Evolutionary conservation across 2,797 vertebrate genomes (phyloP).

Genomic region (Poecile montanus): DNA sequence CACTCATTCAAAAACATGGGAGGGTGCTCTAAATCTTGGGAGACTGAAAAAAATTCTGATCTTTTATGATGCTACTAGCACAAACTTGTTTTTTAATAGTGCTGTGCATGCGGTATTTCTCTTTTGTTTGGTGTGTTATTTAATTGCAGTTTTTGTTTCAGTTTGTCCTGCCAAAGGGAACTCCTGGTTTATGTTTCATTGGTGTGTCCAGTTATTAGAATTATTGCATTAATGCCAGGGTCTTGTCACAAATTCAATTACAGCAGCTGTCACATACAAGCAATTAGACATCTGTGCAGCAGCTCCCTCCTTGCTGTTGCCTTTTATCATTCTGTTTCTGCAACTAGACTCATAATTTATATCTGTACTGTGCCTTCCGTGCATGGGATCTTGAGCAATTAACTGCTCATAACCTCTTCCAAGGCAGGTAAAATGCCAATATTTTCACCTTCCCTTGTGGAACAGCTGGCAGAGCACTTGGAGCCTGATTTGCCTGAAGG

Average conservation of each 20-base stretch:
- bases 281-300: conserved; percentile 9
- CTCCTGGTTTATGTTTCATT: background rate
- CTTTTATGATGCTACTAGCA: background rate
- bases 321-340: conserved; percentile 1
- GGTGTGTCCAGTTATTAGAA: conserved; percentile 21
- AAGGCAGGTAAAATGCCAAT: conserved; percentile 3
- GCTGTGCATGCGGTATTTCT: rapidly evolving
- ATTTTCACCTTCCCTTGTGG: background rate
- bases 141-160: background rate
- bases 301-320: background rate
- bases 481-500: background rate
- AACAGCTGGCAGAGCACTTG: background rate
- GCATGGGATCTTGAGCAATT: background rate
- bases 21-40: background rate
- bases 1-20: background rate
- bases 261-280: conserved; percentile 32
- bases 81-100: background rate
- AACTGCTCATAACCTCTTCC: background rate
- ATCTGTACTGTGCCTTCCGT: background rate
- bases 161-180: background rate
- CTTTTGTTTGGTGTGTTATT: background rate
- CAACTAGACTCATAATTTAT: conserved; percentile 40
- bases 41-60: background rate
- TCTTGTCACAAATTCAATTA: conserved; percentile 47
- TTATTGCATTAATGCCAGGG: background rate